Evolutionary conservation across 92 coral and sea anemone genomes (phyloP).

Genomic region (Umimayanthus kanabou): DNA sequence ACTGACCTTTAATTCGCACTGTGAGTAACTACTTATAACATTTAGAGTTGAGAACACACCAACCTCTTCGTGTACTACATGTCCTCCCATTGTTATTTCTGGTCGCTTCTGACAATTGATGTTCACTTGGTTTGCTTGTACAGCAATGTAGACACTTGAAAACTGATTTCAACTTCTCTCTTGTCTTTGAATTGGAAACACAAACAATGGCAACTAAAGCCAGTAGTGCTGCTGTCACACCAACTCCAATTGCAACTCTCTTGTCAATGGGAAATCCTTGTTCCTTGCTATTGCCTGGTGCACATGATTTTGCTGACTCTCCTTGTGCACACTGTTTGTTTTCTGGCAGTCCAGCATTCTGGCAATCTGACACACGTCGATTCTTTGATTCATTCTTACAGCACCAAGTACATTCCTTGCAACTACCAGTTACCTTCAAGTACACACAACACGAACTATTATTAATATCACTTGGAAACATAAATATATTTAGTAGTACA

Average conservation of each 20-base stretch:
- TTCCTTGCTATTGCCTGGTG: background rate
- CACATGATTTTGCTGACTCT: background rate
- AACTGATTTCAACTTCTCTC: background rate
- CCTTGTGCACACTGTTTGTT: slow-evolving; percentile 1
- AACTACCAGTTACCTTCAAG: background rate
- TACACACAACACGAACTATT: no score
- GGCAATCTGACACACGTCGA: background rate
- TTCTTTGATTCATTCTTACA: background rate
- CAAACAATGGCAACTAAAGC: background rate
- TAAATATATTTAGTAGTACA: no score
- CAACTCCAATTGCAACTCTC: background rate
- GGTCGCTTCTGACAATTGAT: background rate
- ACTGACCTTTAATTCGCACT: no score
- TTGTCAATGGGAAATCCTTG: background rate
- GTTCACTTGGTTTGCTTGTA: background rate
- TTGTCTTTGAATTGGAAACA: background rate
- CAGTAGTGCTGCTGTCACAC: background rate
- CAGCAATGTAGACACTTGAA: slow-evolving; percentile 4
- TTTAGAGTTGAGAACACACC: background rate
- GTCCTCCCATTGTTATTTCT: background rate
- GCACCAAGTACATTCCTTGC: slow-evolving; percentile 4
- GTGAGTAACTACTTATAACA: no score
- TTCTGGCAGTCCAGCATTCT: slow-evolving; percentile 1
- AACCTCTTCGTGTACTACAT: slow-evolving; percentile 9
- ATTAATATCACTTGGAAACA: background rate